phyloP scores from a whole-genome alignment of 2,113 vertebrate genomes.

The Gambusia holbrooki region DNA sequence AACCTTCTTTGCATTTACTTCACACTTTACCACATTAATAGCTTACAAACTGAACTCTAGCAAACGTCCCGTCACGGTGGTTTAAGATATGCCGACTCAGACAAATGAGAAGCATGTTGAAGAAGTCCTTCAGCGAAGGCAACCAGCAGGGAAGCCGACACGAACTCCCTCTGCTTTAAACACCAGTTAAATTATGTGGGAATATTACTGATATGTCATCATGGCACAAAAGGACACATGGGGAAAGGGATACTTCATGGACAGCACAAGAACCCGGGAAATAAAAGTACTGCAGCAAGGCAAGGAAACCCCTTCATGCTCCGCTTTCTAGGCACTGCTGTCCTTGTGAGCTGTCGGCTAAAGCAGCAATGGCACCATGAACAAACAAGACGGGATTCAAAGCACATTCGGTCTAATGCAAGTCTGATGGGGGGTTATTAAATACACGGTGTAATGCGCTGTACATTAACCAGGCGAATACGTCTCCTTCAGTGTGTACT shows the following conservation, averaged over 20 bases:
- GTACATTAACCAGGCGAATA: constrained; percentile 44
- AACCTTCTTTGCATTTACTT: constrained; percentile 57
- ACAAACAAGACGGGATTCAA: constrained; percentile 35
- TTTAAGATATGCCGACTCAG: constrained; percentile 28
- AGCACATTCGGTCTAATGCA: constrained; percentile 47
- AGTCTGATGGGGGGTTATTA: constrained; percentile 10
- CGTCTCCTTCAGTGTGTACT: background rate
- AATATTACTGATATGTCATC: constrained; percentile 39
- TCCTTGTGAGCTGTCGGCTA: constrained; percentile 2
- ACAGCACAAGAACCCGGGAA: constrained; percentile 51
- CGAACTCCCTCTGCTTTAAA: background rate
- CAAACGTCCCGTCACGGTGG: constrained; percentile 59
- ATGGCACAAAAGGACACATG: constrained; percentile 18
- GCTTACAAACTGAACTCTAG: constrained; percentile 76
- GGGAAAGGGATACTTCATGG: constrained; percentile 17
- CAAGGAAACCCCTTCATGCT: constrained; percentile 36
- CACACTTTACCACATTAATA: constrained; percentile 76
- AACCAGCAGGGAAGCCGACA: background rate
- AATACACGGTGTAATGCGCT: constrained; percentile 30
- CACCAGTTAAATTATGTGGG: constrained; percentile 8
- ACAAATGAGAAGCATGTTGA: constrained; percentile 29
- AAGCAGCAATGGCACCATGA: constrained; percentile 50
- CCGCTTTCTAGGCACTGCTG: background rate
- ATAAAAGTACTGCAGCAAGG: constrained; percentile 46
- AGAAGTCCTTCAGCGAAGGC: constrained; percentile 8